These are phyloP conservation scores for Eulemur coronatus DNA, from an alignment of 2,797 vertebrate species.

Conservation along the genomic window DNA sequence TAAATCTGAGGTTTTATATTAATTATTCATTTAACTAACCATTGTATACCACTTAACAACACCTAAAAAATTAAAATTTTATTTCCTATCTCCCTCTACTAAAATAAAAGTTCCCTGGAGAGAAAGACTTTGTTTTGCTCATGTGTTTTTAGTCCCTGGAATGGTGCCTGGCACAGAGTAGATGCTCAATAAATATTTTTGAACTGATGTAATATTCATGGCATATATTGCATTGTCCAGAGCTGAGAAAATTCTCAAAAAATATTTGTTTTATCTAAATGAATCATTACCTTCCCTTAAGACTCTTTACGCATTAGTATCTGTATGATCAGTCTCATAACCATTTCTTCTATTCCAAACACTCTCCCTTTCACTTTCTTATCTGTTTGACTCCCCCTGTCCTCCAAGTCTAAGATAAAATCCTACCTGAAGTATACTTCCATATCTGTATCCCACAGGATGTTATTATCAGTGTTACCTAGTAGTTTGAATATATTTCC, in stretches of 20 bases:
- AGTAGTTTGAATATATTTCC: not conserved
- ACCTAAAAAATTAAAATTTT: not conserved
- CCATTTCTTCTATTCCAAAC: not conserved
- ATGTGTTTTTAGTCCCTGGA: not conserved
- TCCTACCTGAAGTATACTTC: not conserved
- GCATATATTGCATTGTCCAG: not conserved
- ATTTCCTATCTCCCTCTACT: not conserved
- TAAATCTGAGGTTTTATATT: not conserved
- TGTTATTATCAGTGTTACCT: not conserved
- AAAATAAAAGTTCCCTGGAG: not conserved
- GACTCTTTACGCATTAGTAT: not conserved
- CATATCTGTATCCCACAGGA: not conserved
- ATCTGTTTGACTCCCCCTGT: not conserved
- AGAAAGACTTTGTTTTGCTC: not conserved
- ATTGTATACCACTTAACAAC: not conserved
- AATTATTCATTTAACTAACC: conserved; percentile 2
- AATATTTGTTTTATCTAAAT: not conserved
- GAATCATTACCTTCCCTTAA: not conserved
- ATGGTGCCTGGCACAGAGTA: not conserved
- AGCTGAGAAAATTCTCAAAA: not conserved
- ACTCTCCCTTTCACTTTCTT: not conserved
- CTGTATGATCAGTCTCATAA: not conserved
- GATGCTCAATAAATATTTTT: not conserved
- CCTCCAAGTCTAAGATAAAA: not conserved
- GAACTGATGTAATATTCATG: not conserved